Base-by-base conservation (phyloP, 1,140 invertebrate species). In the Brachystomella parvula region DNA sequence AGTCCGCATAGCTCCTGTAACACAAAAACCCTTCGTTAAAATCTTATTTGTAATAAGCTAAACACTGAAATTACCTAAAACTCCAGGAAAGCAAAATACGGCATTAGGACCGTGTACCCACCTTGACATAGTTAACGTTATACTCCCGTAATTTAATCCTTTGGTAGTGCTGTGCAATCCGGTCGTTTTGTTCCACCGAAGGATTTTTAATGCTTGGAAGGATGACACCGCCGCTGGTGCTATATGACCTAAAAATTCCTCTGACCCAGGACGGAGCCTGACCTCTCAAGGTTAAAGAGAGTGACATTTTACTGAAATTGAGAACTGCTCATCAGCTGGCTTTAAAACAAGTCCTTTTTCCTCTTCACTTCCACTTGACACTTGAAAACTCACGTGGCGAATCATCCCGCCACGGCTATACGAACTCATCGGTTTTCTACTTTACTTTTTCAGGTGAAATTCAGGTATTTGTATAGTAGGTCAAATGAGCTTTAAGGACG, bases 1-100 rank as follows among this genome's bases (percentile, higher is more conserved):
- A 31, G 75, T 78, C 49, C 69, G 75, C 19, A 74, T 63, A 47
- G 24, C 75, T 6, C 78, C 78, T 79, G 56, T 30, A 66, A 30
- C 47, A 6, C 9, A 57, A 49, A 57, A 26, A 62, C n/a, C n/a
- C n/a, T n/a, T n/a, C n/a, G 35, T 17, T 35, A 28, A 58, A 26
- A 15, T 29, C 30, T 64, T 29, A 21, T 53, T 6, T 53, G n/a
- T n/a, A 61, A 21, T 61, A 57, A 26, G 17, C n/a, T 57, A 19
- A 64, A 31, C 24, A 6, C 15, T 2, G 15, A 35, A 49, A 21
- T 39, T 67, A 70, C 71, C 68, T 26, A 70, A 32, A 32, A 70
- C 35, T 66, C 71, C 68, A 21, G 70, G 70, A 33, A 49, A 70
- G 47, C 68, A 70, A 44, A 72, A 67, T 0, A 69, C 59, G 6